These are phyloP conservation scores for Lophius americanus DNA, from an alignment of 2,797 vertebrate species.

Conservation along the genomic window DNA sequence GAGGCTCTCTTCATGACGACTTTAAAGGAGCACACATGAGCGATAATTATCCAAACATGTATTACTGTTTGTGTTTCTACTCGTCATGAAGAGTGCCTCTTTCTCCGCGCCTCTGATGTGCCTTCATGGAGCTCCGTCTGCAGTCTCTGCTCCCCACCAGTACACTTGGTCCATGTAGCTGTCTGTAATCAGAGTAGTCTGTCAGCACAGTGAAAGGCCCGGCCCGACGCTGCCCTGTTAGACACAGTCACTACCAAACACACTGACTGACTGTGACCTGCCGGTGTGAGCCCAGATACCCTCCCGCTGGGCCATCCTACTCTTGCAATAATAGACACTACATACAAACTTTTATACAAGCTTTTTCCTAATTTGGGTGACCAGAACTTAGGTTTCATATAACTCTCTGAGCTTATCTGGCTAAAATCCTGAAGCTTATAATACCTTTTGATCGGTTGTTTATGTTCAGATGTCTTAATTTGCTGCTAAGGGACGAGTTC, in stretches of 20 bases:
- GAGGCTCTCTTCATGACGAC: too few relatives aligned
- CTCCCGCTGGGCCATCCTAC: conserved; percentile 23
- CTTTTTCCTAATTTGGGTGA: too few relatives aligned
- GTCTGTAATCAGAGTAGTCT: conserved; percentile 48
- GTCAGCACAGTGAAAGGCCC: conserved; percentile 50
- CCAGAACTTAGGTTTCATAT: too few relatives aligned
- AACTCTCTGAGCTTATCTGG: too few relatives aligned
- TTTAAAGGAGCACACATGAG: not conserved
- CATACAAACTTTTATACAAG: too few relatives aligned
- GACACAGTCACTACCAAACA: conserved; percentile 41
- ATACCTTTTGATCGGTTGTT: too few relatives aligned
- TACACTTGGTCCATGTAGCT: conserved; percentile 25
- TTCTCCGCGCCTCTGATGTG: conserved; percentile 12
- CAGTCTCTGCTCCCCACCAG: conserved; percentile 39
- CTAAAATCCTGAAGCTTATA: too few relatives aligned
- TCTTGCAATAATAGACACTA: too few relatives aligned
- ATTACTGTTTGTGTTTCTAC: not conserved
- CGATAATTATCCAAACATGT: not conserved
- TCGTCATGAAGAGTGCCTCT: not conserved
- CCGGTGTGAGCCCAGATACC: conserved; percentile 54
- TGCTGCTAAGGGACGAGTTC: too few relatives aligned
- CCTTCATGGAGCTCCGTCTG: conserved; percentile 1
- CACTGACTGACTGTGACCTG: conserved; percentile 43
- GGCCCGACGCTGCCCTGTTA: conserved; percentile 59
- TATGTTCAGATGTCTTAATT: too few relatives aligned